Conservation (phyloP, 2,888 invertebrate species). For the Dermolepida albohirtum region DNA sequence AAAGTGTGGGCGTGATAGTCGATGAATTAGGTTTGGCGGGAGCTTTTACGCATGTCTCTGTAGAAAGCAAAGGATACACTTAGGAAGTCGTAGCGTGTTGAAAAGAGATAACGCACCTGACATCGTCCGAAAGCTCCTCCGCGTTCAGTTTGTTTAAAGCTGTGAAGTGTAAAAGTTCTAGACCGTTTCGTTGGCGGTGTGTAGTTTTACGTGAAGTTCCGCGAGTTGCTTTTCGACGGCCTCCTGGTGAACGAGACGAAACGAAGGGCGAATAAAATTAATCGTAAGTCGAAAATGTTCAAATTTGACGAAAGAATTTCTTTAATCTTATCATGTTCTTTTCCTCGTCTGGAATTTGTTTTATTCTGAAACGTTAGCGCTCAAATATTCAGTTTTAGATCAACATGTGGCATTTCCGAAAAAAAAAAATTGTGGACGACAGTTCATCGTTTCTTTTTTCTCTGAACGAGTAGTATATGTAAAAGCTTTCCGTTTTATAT, state of each 20-base stretch:
- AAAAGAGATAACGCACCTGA: conserved; percentile 26
- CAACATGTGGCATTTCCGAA: conserved; percentile 16
- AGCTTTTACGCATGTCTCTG: conserved; percentile 40
- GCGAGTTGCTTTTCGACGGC: conserved; percentile 16
- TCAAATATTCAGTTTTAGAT: conserved; percentile 13
- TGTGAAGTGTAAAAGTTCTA: conserved; percentile 29
- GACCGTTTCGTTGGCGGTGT: conserved; percentile 14
- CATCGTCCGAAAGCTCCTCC: conserved; percentile 17
- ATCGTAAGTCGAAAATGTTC: conserved; percentile 7
- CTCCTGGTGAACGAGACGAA: background rate
- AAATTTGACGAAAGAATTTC: background rate
- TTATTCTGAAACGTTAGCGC: conserved; percentile 9
- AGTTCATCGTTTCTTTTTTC: background rate
- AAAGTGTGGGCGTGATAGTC: conserved; percentile 48
- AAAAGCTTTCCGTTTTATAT: conserved; percentile 13
- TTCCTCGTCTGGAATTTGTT: conserved; percentile 2
- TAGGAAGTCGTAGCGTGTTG: background rate
- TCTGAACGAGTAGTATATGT: background rate
- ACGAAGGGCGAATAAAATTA: background rate
- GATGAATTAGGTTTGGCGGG: conserved; percentile 49
- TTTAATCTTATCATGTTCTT: background rate
- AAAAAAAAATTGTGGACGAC: background rate
- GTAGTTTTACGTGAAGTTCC: conserved; percentile 22
- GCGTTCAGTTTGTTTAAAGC: conserved; percentile 29
- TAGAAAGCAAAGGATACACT: conserved; percentile 29